phyloP scores from a whole-genome alignment of 2,888 invertebrate species.

The Pristionchus entomophagus region DNA sequence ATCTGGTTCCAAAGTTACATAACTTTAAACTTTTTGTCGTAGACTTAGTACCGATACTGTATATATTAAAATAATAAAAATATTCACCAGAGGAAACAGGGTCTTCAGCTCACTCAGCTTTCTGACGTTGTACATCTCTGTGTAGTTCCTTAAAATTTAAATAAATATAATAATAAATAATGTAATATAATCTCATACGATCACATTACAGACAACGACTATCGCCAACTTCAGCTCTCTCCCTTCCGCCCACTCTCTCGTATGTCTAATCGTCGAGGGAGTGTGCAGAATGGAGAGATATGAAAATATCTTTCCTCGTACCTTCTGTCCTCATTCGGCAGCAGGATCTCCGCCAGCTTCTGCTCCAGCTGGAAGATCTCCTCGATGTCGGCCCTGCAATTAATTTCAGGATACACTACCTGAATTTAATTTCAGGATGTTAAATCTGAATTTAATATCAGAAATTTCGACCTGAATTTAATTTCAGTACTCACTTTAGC shows the following conservation, averaged over 20 bases:
- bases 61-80: background rate
- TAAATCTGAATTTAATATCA: background rate
- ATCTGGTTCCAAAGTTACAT: too few species aligned
- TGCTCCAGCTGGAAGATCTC: conserved; percentile 71
- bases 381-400: conserved; percentile 63
- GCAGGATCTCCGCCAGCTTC: conserved; percentile 68
- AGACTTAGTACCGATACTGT: too few species aligned
- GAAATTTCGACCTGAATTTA: background rate
- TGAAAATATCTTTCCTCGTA: too few species aligned
- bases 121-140: conserved; percentile 68
- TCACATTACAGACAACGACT: too few species aligned
- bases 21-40: too few species aligned
- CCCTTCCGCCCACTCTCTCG: too few species aligned
- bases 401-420: background rate
- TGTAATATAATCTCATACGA: too few species aligned
- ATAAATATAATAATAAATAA: too few species aligned
- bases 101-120: conserved; percentile 63
- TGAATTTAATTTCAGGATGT: background rate
- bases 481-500: conserved; percentile 17
- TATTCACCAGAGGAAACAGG: conserved; percentile 67
- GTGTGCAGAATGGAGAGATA: too few species aligned
- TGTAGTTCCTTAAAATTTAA: conserved; percentile 53
- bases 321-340: conserved; percentile 72
- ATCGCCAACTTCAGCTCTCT: too few species aligned
- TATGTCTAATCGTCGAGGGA: too few species aligned